Base-by-base conservation (phyloP, 2,113 vertebrate genomes). In the Condylura cristata region DNA sequence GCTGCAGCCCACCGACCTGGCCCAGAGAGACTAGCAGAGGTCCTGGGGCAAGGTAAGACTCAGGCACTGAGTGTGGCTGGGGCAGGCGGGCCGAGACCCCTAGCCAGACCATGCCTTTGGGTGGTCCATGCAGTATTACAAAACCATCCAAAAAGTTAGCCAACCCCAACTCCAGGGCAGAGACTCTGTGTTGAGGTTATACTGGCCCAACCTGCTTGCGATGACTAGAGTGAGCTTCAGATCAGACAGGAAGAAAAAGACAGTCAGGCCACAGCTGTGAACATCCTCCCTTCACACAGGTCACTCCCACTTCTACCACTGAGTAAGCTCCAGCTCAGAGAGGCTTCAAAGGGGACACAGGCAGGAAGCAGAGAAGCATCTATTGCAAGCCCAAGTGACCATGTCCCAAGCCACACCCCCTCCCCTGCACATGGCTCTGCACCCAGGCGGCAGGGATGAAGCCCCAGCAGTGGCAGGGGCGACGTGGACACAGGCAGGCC, bases 371-470 rank as follows among this genome's bases (percentile, higher is more conserved):
- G 48, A 58, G 71, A 12, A 28, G 32, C 41, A 63, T 74, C 61
- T 34, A 6, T 20, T 10, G 48, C n/a, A 28, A 68, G 63, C 28
- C 24, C 70, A 74, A 56, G 56, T 8, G 44, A 39, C 53, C 4
- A 5, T 58, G 46, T 71, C 83, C 14, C 46, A 81, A 61, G 30
- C 71, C 66, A 51, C 0, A 4, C 17, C n/a, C 28, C 3, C 60
- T 37, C 61, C 18, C 8, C 1, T 0, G 14, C n/a, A 48, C 0
- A 3, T 58, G 5, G 26, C 80, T 2, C 17, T 2, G 2, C 2
- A 0, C 28, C 75, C 3, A 8, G 37, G 65, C 0, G 41, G 24
- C 30, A 24, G 76, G 70, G 37, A 83, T 6, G 12, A 46, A n/a
- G 37, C 48, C 20, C 80, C 4, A 24, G 22, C 41, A 48, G 80